A percentile compares a stretch with the other conserved stretches of the same genome.
Evolutionary conservation across 2,797 vertebrate species (phyloP).

Genomic region (Platalea minor): DNA sequence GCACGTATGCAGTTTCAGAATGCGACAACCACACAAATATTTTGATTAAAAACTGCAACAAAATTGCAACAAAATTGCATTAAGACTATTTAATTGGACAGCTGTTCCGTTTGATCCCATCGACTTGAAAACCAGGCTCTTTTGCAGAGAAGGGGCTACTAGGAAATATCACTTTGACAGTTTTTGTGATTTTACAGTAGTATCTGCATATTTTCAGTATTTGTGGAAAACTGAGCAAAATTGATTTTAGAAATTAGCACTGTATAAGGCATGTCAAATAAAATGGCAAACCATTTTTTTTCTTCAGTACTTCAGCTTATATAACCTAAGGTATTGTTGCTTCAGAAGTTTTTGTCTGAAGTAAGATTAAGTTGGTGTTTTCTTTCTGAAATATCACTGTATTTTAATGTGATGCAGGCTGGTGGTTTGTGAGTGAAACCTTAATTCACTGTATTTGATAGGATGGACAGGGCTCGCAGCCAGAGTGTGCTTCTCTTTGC

Average conservation of each 20-base stretch:
- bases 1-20: background rate
- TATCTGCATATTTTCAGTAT: background rate
- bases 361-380: background rate
- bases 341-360: background rate
- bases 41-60: background rate
- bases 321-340: background rate
- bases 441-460: background rate
- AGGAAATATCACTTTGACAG: background rate
- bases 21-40: background rate
- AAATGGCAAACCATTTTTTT: background rate
- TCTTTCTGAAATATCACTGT: background rate
- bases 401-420: background rate
- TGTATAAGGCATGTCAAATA: background rate
- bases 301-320: background rate
- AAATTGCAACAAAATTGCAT: background rate
- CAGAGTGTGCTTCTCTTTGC: background rate
- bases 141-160: background rate
- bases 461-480: background rate
- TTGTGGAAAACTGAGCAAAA: background rate
- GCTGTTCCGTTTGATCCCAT: background rate
- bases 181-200: background rate
- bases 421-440: background rate
- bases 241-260: background rate
- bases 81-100: background rate
- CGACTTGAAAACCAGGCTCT: background rate